Evolutionary conservation across 1,140 invertebrate species (phyloP), one percentile per base, ranked within the genome.

Genomic region (Hyphantria cunea): DNA sequence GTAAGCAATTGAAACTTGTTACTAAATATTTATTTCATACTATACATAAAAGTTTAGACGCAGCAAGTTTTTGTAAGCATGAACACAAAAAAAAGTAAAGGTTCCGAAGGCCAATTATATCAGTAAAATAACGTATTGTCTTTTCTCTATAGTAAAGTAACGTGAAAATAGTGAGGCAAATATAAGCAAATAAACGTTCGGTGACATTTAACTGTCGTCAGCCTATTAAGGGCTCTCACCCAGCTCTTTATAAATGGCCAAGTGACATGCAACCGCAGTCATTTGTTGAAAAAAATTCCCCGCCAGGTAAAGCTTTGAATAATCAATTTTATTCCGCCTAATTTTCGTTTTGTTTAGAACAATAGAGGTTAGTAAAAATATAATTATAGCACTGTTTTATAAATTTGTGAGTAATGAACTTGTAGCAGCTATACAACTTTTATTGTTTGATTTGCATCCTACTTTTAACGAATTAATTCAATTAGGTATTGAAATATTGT

Each of bases 151-250:
- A 75, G 67, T 73, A 76, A 76, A 81, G 59, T 78, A 47, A 75
- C 70, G 64, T 76, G 65, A 78, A 80, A 79, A 76, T 76, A 76
- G 59, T 55, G 72, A 48, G 59, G 65, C 69, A 60, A 80, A 78
- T 61, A 72, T 78, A 76, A 69, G 73, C 80, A 81, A 86, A 87
- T 84, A 89, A 84, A 78, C 80, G 72, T 39, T 70, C 41, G 71
- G 75, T 85, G 85, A 88, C 86, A 86, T 86, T 89, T 85, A 76
- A 72, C 78, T 89, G 84, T 89, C 86, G 70, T 67, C 84, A 74
- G 80, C 73, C 84, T 85, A 85, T 89, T 86, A 86, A 82, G 79
- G 80, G 77, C 78, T 73, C 76, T 80, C 81, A 70, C 72, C 70
- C 74, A 72, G 41, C 52, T 72, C 50, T 62, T 82, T 82, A 84